Percentiles rank a stretch among this genome's conserved stretches.
phyloP scores from a whole-genome alignment of 2,113 vertebrate species.

The Pholis gunnellus region DNA sequence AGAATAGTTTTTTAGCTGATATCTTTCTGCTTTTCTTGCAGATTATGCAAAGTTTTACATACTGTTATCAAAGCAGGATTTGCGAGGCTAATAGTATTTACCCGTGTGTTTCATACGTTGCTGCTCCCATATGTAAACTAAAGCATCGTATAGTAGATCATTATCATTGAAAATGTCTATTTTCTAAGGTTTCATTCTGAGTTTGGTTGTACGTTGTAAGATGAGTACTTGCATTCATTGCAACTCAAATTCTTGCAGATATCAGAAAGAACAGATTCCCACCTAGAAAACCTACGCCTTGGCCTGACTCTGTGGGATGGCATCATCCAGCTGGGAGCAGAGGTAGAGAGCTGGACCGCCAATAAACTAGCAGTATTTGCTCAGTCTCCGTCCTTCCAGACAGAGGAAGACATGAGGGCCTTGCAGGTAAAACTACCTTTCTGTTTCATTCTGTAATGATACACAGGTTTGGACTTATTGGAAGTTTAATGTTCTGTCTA shows the following conservation, averaged over 20 bases:
- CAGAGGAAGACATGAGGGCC: slow-evolving; percentile 80
- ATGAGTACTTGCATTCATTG: neutral
- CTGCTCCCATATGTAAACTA: neutral
- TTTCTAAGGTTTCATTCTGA: neutral
- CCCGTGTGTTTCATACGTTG: neutral
- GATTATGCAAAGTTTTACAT: neutral
- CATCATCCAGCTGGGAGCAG: slow-evolving; percentile 83
- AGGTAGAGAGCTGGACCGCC: slow-evolving; percentile 83
- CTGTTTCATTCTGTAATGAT: neutral
- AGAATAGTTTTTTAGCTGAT: neutral
- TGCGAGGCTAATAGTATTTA: neutral
- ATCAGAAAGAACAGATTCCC: slow-evolving; percentile 90
- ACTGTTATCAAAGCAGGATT: neutral
- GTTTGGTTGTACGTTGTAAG: neutral
- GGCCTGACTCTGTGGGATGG: slow-evolving; percentile 91
- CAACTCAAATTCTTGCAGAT: slow-evolving; percentile 79
- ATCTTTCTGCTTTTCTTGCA: neutral
- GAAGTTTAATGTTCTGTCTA: neutral
- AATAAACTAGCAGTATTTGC: slow-evolving; percentile 75
- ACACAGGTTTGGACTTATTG: neutral
- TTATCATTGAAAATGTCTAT: neutral
- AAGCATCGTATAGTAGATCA: neutral
- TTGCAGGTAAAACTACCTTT: slow-evolving; percentile 83
- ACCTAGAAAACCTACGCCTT: slow-evolving; percentile 86
- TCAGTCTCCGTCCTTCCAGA: slow-evolving; percentile 72